Conservation (phyloP, 1,140 invertebrate species). For the Sarcophaga bullata region DNA sequence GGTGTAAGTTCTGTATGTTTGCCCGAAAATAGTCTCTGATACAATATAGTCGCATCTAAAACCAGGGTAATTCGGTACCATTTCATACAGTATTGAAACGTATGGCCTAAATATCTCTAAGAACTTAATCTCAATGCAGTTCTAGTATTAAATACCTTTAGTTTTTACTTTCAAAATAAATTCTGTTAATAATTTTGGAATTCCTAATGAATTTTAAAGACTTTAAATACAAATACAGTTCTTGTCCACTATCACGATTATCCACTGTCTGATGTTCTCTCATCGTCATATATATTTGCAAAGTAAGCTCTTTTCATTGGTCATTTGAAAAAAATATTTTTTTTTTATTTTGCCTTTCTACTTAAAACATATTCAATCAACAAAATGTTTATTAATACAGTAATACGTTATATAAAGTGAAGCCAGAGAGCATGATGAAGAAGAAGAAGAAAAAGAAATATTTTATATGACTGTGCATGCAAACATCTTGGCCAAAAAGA, state of each 20-base stretch:
- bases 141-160: too few relatives aligned
- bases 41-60: too few relatives aligned
- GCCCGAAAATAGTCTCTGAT: too few relatives aligned
- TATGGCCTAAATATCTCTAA: too few relatives aligned
- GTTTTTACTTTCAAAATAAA: too few relatives aligned
- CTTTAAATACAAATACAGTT: not conserved
- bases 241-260: not conserved
- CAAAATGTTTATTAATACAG: not conserved
- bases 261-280: not conserved
- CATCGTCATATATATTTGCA: too few relatives aligned
- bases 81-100: too few relatives aligned
- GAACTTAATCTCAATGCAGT: too few relatives aligned
- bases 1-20: too few relatives aligned
- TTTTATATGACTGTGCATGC: slow-evolving; percentile 8
- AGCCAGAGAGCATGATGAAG: not conserved
- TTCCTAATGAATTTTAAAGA: not conserved
- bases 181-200: not conserved
- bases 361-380: slow-evolving; percentile 6
- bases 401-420: not conserved
- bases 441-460: not conserved
- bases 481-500: slow-evolving; percentile 10
- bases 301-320: too few relatives aligned
- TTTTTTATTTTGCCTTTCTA: not conserved
- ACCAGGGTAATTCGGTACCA: too few relatives aligned
- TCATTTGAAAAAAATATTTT: too few relatives aligned